A percentile compares a stretch with the other conserved stretches of the same genome.
phyloP scores from a whole-genome alignment of 2,797 vertebrate genomes.

The Platalea minor region DNA sequence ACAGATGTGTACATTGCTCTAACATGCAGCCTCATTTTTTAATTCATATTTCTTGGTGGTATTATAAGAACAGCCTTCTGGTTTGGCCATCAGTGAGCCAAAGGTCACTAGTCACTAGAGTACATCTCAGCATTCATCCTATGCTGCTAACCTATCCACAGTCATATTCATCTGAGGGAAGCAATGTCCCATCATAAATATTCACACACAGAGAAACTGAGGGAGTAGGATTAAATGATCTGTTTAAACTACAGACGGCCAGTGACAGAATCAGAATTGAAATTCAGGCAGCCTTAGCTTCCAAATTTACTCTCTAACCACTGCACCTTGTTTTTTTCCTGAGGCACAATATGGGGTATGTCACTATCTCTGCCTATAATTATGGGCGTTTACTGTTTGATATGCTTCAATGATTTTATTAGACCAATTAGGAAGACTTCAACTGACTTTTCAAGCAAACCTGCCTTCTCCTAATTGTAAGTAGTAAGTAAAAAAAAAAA shows the following conservation, averaged over 20 bases:
- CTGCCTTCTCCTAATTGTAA: background rate
- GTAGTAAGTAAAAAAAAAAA: background rate
- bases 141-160: background rate
- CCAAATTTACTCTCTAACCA: background rate
- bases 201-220: background rate
- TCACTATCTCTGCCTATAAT: background rate
- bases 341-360: background rate
- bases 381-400: background rate
- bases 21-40: background rate
- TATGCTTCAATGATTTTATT: background rate
- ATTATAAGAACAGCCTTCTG: background rate
- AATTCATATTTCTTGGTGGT: background rate
- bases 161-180: background rate
- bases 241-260: background rate
- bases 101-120: background rate
- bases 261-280: background rate
- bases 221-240: background rate
- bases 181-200: background rate
- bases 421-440: background rate
- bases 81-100: background rate
- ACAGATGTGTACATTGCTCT: background rate
- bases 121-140: background rate
- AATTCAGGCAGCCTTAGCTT: background rate
- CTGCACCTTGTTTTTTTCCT: background rate
- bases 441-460: background rate